Percentiles rank a stretch among this genome's conserved stretches.
These are phyloP conservation scores for Phrynocephalus forsythii DNA, from an alignment of 2,797 vertebrate species.

Conservation along the genomic window DNA sequence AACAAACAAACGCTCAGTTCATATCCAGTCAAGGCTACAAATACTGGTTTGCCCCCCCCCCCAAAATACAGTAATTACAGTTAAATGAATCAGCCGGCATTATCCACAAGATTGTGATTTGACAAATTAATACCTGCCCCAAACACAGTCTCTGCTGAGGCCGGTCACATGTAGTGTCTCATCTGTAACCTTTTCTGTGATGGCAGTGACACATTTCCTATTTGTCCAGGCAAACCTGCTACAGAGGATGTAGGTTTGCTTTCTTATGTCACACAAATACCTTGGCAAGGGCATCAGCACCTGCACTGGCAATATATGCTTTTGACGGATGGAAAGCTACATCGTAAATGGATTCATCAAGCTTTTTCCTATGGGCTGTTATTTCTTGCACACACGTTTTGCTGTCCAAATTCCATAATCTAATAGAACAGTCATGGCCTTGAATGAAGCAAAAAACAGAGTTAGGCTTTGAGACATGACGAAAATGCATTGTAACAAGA, in stretches of 20 bases:
- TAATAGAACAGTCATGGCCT: slow-evolving; percentile 98
- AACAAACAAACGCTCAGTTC: slow-evolving; percentile 83
- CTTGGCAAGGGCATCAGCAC: slow-evolving; percentile 97
- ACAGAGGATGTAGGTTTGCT: slow-evolving; percentile 65
- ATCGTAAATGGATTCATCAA: slow-evolving; percentile 98
- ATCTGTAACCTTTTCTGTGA: slow-evolving; percentile 79
- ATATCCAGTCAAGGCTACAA: slow-evolving; percentile 83
- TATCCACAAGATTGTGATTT: slow-evolving; percentile 75
- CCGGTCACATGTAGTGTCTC: slow-evolving; percentile 84
- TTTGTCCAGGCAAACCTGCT: slow-evolving; percentile 79
- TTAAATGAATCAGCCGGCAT: slow-evolving; percentile 82
- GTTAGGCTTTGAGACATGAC: slow-evolving; percentile 39
- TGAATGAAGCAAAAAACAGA: slow-evolving; percentile 68
- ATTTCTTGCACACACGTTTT: slow-evolving; percentile 99
- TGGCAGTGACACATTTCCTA: slow-evolving; percentile 86
- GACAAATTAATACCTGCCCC: slow-evolving; percentile 74
- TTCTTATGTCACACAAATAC: slow-evolving; percentile 90
- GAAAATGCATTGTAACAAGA: slow-evolving; percentile 34
- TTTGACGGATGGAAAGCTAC: slow-evolving; percentile 99
- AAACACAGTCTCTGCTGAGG: slow-evolving; percentile 73
- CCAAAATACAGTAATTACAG: slow-evolving; percentile 86
- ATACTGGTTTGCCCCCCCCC: slow-evolving; percentile 79
- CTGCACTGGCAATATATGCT: slow-evolving; percentile 97
- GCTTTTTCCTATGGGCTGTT: slow-evolving; percentile 97
- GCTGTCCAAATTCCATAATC: slow-evolving; percentile 98